Conservation (phyloP, 1,140 invertebrate species). For the Pomacea maculata region DNA sequence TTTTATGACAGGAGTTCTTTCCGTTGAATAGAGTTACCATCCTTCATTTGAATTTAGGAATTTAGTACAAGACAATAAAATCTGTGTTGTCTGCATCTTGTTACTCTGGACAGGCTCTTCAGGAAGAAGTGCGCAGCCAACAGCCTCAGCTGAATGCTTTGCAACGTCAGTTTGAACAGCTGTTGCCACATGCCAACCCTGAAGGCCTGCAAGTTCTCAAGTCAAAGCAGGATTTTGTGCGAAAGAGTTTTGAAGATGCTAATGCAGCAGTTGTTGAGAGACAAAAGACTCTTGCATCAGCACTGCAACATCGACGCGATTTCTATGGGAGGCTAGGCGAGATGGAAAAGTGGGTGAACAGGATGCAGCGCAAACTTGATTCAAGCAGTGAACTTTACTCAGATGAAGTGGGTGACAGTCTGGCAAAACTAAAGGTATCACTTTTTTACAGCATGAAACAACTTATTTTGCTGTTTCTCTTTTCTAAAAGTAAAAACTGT, state of each 20-base stretch:
- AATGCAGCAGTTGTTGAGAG: conserved; percentile 61
- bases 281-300: conserved; percentile 60
- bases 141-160: conserved; percentile 52
- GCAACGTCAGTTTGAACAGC: conserved; percentile 53
- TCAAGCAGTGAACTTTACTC: conserved; percentile 82
- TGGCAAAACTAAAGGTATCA: conserved; percentile 78
- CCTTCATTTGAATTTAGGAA: background rate
- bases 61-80: too few species aligned
- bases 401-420: conserved; percentile 79
- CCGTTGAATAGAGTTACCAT: background rate
- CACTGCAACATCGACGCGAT: conserved; percentile 78
- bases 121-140: conserved; percentile 58
- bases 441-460: background rate
- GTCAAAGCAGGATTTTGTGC: conserved; percentile 73
- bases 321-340: conserved; percentile 82
- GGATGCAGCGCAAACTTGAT: conserved; percentile 77
- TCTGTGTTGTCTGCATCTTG: too few species aligned
- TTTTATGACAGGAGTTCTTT: too few species aligned
- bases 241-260: conserved; percentile 82
- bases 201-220: conserved; percentile 50
- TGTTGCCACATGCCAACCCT: conserved; percentile 52
- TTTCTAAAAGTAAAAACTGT: background rate
- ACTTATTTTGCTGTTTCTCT: background rate
- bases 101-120: conserved; percentile 47
- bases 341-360: conserved; percentile 86